Conservation (phyloP, 2,888 invertebrate species). For the Apocheima hispidaria region DNA sequence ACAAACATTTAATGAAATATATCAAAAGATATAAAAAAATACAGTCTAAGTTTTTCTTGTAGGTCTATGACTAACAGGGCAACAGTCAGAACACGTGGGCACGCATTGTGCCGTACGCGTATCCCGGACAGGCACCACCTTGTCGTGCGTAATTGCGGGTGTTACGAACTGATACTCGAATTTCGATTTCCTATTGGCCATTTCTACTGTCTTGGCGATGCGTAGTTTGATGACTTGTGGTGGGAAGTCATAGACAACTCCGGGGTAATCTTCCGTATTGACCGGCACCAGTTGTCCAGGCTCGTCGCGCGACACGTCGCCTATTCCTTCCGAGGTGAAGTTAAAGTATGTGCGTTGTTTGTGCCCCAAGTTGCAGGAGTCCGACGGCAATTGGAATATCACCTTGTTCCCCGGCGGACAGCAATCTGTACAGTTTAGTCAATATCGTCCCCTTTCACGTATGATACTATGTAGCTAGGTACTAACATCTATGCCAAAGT, state of each 20-base stretch:
- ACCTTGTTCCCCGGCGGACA: constrained; percentile 81
- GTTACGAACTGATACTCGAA: constrained; percentile 80
- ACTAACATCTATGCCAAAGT: neutral
- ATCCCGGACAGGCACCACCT: constrained; percentile 65
- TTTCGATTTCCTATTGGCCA: constrained; percentile 74
- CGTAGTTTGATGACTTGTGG: constrained; percentile 76
- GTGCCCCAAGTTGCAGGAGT: constrained; percentile 72
- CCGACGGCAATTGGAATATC: constrained; percentile 77
- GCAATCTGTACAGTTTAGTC: constrained; percentile 80
- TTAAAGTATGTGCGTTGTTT: constrained; percentile 77
- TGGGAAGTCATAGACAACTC: constrained; percentile 72
- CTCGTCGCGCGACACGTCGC: constrained; percentile 74
- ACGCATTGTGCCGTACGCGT: constrained; percentile 73
- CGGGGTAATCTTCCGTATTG: constrained; percentile 66
- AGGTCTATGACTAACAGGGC: constrained; percentile 48
- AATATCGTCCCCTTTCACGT: constrained; percentile 40
- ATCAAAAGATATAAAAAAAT: constrained; percentile 26
- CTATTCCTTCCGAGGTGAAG: constrained; percentile 74
- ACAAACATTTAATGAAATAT: constrained; percentile 38
- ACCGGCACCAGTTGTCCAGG: constrained; percentile 66
- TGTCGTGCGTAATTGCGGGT: constrained; percentile 60
- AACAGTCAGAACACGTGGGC: constrained; percentile 59
- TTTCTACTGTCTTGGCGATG: constrained; percentile 72
- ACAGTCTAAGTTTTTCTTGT: constrained; percentile 28
- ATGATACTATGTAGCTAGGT: neutral